Percentiles rank a stretch among this genome's conserved stretches.
These are phyloP conservation scores for Lasiommata megera DNA, from an alignment of 2,888 invertebrate genomes.

Conservation along the genomic window DNA sequence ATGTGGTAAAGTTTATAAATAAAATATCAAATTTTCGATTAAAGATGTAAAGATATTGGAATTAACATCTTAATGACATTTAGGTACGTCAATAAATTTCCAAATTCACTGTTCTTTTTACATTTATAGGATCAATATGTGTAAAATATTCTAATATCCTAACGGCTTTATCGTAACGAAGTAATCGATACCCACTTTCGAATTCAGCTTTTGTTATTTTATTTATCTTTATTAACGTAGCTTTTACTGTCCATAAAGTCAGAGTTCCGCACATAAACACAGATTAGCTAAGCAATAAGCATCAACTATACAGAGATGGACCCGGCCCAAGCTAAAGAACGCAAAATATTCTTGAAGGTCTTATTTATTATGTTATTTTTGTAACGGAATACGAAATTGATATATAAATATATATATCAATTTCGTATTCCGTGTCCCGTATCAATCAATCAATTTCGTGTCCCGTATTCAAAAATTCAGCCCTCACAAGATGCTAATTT, in stretches of 20 bases:
- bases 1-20: background rate
- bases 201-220: constrained; percentile 24
- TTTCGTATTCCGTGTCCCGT: too few relatives aligned
- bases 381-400: too few relatives aligned
- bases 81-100: constrained; percentile 2
- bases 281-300: too few relatives aligned
- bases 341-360: too few relatives aligned
- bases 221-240: background rate
- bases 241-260: too few relatives aligned
- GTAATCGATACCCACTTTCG: constrained; percentile 16
- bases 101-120: background rate
- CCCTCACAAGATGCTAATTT: too few relatives aligned
- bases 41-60: background rate
- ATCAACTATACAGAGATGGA: too few relatives aligned
- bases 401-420: too few relatives aligned
- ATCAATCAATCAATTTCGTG: too few relatives aligned
- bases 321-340: too few relatives aligned
- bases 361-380: too few relatives aligned
- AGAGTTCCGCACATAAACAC: background rate
- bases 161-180: constrained; percentile 11
- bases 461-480: too few relatives aligned
- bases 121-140: constrained; percentile 1
- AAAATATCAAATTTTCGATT: background rate
- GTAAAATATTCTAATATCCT: constrained; percentile 12
- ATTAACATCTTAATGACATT: background rate